Conservation (phyloP, 2,797 vertebrate species). For the Rhinoraja longicauda region DNA sequence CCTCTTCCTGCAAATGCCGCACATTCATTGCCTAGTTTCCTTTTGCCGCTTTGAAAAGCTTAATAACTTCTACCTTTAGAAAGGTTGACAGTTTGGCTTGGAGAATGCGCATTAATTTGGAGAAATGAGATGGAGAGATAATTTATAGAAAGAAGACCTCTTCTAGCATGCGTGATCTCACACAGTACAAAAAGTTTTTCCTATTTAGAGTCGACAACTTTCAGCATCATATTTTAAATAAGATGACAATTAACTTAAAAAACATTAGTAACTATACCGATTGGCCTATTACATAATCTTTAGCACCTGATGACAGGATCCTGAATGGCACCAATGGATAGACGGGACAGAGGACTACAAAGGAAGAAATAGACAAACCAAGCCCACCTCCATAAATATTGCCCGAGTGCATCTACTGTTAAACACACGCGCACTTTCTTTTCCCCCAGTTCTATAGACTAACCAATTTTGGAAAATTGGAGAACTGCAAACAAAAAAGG, state of each 20-base stretch:
- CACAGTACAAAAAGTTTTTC: not conserved
- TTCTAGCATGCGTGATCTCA: not conserved
- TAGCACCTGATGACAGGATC: not conserved
- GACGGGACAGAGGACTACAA: not conserved
- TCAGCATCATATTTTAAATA: not conserved
- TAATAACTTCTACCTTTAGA: not conserved
- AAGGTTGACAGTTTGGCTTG: not conserved
- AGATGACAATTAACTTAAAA: not conserved
- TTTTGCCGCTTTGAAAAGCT: not conserved
- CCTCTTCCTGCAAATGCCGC: not conserved
- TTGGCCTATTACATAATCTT: not conserved
- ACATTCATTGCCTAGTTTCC: not conserved
- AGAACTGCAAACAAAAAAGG: not conserved
- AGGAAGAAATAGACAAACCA: not conserved
- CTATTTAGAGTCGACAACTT: not conserved
- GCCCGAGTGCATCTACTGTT: too few species aligned
- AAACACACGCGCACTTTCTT: not conserved
- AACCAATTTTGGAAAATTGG: too few species aligned
- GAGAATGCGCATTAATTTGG: not conserved
- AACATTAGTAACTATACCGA: not conserved
- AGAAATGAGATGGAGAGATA: not conserved
- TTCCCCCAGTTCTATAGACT: not conserved
- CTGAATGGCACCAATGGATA: not conserved
- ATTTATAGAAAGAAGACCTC: not conserved
- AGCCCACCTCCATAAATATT: too few species aligned